Conservation (phyloP, 2,797 vertebrate species). For the Buphagus erythrorhynchus region DNA sequence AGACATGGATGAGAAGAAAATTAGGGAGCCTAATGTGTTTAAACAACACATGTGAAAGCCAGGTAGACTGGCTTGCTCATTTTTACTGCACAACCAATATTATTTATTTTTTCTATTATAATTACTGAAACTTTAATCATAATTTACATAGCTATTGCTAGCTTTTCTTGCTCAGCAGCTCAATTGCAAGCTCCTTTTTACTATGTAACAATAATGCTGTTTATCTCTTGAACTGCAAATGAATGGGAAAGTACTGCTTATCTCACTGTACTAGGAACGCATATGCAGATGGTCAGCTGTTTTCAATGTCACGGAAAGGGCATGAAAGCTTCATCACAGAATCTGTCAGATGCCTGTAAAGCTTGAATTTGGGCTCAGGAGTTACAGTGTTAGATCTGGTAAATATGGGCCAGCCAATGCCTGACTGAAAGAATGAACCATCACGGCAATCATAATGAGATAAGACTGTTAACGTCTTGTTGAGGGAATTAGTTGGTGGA, state of each 20-base stretch:
- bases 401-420: not conserved
- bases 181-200: not conserved
- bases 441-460: not conserved
- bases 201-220: not conserved
- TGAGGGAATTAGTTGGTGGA: not conserved
- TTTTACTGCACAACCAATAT: not conserved
- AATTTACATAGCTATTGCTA: not conserved
- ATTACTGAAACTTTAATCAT: not conserved
- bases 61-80: not conserved
- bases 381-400: not conserved
- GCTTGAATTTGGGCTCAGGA: not conserved
- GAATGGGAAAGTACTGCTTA: not conserved
- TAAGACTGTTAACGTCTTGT: not conserved
- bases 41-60: not conserved
- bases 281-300: accelerated
- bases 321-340: not conserved
- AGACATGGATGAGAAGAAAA: not conserved
- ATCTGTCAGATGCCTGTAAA: not conserved
- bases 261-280: accelerated
- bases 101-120: not conserved
- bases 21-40: not conserved
- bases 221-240: not conserved
- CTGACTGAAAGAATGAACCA: not conserved
- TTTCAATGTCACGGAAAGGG: not conserved
- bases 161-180: not conserved